Conservation (phyloP, 2,113 vertebrate genomes). For the Elachura formosa region DNA sequence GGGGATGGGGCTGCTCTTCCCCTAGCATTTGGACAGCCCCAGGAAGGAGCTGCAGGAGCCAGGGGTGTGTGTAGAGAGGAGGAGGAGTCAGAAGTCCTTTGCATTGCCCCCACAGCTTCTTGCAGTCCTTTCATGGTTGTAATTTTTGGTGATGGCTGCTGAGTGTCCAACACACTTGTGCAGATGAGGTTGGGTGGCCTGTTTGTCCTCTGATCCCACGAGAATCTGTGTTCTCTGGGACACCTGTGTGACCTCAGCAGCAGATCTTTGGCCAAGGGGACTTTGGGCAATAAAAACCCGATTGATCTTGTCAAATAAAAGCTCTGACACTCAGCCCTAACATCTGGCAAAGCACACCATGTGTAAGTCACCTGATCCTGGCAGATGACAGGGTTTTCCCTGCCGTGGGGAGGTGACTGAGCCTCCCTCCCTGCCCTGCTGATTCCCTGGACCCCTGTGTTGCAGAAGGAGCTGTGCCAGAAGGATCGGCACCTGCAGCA, state of each 20-base stretch:
- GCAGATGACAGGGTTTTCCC: not conserved
- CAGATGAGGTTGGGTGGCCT: not conserved
- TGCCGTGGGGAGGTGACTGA: not conserved
- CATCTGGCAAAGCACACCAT: not conserved
- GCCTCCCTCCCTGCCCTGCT: not conserved
- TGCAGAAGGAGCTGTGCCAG: constrained; percentile 89
- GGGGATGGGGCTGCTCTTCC: not conserved
- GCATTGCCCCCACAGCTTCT: not conserved
- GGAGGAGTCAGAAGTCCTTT: not conserved
- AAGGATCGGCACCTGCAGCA: constrained; percentile 90
- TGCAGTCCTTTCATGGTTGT: not conserved
- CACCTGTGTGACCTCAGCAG: not conserved
- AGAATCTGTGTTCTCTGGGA: not conserved
- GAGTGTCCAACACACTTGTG: not conserved
- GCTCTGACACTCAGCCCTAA: not conserved
- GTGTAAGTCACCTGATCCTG: not conserved
- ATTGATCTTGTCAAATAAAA: not conserved
- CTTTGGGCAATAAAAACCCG: not conserved
- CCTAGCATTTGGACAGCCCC: not conserved
- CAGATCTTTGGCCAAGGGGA: not conserved
- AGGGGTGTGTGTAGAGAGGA: not conserved
- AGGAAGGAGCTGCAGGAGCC: not conserved
- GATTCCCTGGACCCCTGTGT: not conserved
- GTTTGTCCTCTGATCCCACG: not conserved
- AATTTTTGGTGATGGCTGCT: not conserved